Percentiles rank a stretch among this genome's conserved stretches.
Conservation (phyloP, 2,797 vertebrate species). For the Centroberyx gerrardi region DNA sequence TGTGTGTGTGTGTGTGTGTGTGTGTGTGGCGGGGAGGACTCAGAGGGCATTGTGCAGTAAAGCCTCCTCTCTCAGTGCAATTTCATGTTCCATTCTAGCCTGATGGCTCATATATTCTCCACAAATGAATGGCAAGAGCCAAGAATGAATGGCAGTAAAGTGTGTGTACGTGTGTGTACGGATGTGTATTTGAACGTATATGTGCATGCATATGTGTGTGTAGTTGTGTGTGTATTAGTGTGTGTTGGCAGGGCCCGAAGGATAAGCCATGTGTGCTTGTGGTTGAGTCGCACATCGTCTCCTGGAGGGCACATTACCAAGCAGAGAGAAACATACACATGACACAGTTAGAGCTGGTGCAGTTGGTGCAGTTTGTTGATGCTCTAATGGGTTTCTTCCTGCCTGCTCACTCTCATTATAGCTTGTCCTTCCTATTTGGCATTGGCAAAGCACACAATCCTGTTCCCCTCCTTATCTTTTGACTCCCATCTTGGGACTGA, state of each 20-base stretch:
- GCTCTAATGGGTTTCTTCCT: neutral
- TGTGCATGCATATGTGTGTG: slow-evolving; percentile 1
- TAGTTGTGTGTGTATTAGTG: slow-evolving; percentile 1
- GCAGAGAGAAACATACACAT: slow-evolving; percentile 35
- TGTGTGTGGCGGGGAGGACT: neutral
- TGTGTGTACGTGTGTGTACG: slow-evolving; percentile 17
- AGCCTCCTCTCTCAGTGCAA: neutral
- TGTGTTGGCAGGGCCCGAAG: slow-evolving; percentile 30
- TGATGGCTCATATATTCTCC: slow-evolving; percentile 2
- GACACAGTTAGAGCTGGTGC: slow-evolving; percentile 62
- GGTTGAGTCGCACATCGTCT: slow-evolving; percentile 51
- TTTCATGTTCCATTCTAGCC: slow-evolving; percentile 8
- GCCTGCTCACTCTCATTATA: neutral
- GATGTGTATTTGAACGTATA: neutral
- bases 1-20: slow-evolving; percentile 2
- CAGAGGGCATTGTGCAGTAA: neutral
- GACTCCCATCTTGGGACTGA: no score
- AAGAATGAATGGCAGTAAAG: slow-evolving; percentile 42
- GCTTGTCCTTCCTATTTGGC: neutral
- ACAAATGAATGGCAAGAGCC: slow-evolving; percentile 41
- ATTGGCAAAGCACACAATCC: neutral
- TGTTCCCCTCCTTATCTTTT: neutral
- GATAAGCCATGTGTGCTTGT: slow-evolving; percentile 48
- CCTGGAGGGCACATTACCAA: slow-evolving; percentile 58
- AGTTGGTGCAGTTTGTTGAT: slow-evolving; percentile 20